Conservation (phyloP, 92 coral and sea anemone species). For the Montipora capitata region DNA sequence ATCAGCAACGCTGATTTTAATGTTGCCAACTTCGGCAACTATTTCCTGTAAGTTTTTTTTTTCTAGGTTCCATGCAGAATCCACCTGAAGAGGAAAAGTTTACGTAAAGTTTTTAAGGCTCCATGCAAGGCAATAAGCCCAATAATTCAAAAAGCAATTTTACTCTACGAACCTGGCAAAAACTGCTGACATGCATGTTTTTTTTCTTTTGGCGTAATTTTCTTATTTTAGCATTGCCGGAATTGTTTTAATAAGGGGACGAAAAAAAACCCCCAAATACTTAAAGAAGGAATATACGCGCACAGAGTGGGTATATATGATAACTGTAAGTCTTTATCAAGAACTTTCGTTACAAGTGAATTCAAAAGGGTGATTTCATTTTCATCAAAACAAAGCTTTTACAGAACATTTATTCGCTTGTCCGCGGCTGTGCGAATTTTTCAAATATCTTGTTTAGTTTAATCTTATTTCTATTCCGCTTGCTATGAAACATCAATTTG, state of each 20-base stretch:
- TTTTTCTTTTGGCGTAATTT: not conserved
- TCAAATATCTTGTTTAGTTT: too few relatives aligned
- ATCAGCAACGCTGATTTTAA: conserved; percentile 17
- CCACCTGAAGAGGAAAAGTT: not conserved
- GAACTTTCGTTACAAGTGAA: too few relatives aligned
- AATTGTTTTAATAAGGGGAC: not conserved
- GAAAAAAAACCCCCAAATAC: too few relatives aligned
- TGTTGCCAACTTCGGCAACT: not conserved
- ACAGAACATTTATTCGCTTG: too few relatives aligned
- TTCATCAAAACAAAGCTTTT: too few relatives aligned
- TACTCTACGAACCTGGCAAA: not conserved
- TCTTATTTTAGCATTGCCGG: not conserved
- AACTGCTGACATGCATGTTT: not conserved
- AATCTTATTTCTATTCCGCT: too few relatives aligned
- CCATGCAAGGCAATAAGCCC: not conserved
- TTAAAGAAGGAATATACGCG: too few relatives aligned
- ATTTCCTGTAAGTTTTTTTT: not conserved
- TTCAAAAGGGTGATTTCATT: too few relatives aligned
- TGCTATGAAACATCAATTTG: too few relatives aligned
- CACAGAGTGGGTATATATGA: too few relatives aligned
- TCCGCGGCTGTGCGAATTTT: too few relatives aligned
- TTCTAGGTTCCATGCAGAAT: not conserved
- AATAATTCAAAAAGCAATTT: not conserved
- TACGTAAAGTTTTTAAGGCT: not conserved
- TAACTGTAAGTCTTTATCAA: too few relatives aligned